Evolutionary conservation across 2,888 invertebrate species (phyloP), one percentile per base, ranked within the genome.

Genomic region (Amblyjoppa fuscipennis): DNA sequence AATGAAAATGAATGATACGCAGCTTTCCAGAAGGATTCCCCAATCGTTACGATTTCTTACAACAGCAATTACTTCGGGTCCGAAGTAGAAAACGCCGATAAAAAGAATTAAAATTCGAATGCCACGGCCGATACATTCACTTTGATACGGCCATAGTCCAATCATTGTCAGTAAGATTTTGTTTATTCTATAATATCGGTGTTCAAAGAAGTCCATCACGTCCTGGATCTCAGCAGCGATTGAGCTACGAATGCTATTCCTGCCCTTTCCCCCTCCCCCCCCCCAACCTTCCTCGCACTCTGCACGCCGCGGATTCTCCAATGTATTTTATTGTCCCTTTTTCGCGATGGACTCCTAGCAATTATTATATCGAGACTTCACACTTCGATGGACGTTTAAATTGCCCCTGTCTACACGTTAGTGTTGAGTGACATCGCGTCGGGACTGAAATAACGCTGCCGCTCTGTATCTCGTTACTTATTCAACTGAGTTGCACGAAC

Each of bases 141-240:
- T 59, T 25, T 85, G 85, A 68, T 71, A 83, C 16, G 85, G 85
- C 85, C 85, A 85, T 61, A 64, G 79, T 25, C 85, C 85, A 31
- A 80, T 79, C 11, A 11, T 25, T 20, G 59, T 51, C 75, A 85
- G 25, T 25, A 85, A 83, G 7, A 83, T 61, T 76, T 68, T 51
- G 83, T 83, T 80, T 11, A 75, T 68, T 83, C 71, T 82, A 28
- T 85, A 85, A 79, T 85, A 83, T 38, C 71, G 79, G 13, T 80
- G 20, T 28, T 53, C 79, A 71, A 68, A 53, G 3, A 71, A 66
- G 28, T 83, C 76, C 85, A 80, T 79, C 68, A 11, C 69, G 5
- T 64, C 5, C 20, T 34, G 7, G 45, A 61, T 41, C 69, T 78
- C 5, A 64, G 25, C 53, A 56, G 34, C 66, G 9, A 20, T 53